Evolutionary conservation across 2,888 invertebrate species (phyloP).

Genomic region (Perithous albicinctus): DNA sequence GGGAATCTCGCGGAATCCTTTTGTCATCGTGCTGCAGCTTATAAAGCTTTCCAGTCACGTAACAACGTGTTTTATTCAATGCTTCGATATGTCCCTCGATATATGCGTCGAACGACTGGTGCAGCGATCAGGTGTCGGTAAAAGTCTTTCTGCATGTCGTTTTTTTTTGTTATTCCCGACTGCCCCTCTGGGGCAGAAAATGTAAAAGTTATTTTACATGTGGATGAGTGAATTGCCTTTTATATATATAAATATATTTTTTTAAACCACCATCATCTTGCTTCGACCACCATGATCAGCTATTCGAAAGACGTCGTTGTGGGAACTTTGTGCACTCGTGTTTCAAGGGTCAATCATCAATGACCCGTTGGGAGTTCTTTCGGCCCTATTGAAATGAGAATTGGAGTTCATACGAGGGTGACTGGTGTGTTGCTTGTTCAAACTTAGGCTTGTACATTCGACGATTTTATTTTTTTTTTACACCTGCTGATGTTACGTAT

Average conservation of each 20-base stretch:
- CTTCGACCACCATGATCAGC: not conserved
- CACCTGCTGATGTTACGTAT: not conserved
- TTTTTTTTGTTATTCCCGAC: not conserved
- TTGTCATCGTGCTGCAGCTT: constrained; percentile 37
- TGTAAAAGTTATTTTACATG: no score
- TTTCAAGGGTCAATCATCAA: constrained; percentile 14
- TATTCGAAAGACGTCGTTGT: not conserved
- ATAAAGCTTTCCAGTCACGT: constrained; percentile 1
- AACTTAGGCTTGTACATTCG: not conserved
- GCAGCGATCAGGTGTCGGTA: not conserved
- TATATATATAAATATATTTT: no score
- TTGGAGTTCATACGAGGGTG: not conserved
- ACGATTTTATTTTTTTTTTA: not conserved
- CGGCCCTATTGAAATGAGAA: not conserved
- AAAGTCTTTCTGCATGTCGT: no score
- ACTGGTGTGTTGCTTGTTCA: not conserved
- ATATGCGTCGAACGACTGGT: not conserved
- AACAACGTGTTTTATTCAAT: constrained; percentile 28
- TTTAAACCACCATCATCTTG: not conserved
- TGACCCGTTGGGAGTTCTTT: not conserved
- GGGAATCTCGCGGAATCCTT: constrained; percentile 51
- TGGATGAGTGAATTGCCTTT: no score
- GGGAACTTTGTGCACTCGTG: constrained; percentile 11
- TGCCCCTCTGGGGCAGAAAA: no score
- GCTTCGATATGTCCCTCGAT: constrained; percentile 11